Base-by-base conservation (phyloP, 1,140 invertebrate genomes). In the Hypsibius dujardini region DNA sequence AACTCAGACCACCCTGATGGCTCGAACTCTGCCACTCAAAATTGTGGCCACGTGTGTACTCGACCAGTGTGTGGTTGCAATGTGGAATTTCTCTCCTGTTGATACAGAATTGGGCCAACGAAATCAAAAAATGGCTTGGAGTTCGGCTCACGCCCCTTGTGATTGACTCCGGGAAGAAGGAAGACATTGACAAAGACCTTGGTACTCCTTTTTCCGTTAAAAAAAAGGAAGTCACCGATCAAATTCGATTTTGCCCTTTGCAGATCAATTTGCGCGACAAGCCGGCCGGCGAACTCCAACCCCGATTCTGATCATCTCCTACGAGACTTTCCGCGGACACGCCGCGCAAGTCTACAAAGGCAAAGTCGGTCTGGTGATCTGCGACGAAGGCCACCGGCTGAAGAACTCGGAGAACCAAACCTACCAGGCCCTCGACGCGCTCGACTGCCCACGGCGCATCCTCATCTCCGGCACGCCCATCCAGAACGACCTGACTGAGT, bases 361-460 rank as follows among this genome's bases (percentile, higher is more conserved):
- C 70, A 89, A 95, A 82, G 88, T 98, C 60, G 95, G 95, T 46
- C 83, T 98, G 47, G 89, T 98, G 0, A 84, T 99, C 1, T 99
- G 96, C 82, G 95, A 99, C 81, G 96, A 96, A 83, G 93, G 94
- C 1, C 94, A 97, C 81, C 84, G 93, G 56, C 80, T 99, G 45
- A 99, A 99, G 80, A 99, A 99, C 80, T 89, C 87, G 76, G 95
- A 99, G 78, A 98, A 97, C 82, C 92, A 95, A 82, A 98, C 95
- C 0, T 98, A 98, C 77, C 87, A 90, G 77, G 91, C 95, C 0
- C 78, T 97, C 71, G 93, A 90, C 85, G 87, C 87, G 1, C 81
- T 98, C 12, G 76, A 80, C 71, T 77, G 75, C 12, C 88, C 90
- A 78, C 79, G 89, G 75, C 81, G 95, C 74, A 88, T 99, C 69